These are phyloP conservation scores for Sylvietta virens DNA, from an alignment of 2,113 vertebrate genomes.

Conservation along the genomic window DNA sequence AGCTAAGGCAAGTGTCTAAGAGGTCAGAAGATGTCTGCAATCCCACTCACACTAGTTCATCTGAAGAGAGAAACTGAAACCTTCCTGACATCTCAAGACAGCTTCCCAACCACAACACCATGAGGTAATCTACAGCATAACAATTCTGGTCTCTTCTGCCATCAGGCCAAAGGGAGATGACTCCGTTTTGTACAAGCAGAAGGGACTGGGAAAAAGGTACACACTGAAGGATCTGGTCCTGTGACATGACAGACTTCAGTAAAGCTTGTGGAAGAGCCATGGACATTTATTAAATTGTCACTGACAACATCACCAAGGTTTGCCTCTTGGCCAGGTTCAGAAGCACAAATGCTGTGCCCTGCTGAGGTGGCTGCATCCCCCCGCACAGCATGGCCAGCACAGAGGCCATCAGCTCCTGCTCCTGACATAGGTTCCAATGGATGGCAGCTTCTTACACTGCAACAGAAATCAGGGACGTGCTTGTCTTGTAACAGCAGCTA, in stretches of 20 bases:
- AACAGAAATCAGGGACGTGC: neutral
- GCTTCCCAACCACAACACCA: neutral
- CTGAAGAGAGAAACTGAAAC: neutral
- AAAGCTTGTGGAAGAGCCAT: neutral
- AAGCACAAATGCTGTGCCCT: neutral
- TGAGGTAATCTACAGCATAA: neutral
- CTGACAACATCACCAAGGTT: neutral
- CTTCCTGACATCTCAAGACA: neutral
- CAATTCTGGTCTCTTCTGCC: neutral
- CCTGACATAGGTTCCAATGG: accelerated
- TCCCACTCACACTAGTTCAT: accelerated
- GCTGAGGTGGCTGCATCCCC: accelerated
- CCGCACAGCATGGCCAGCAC: accelerated
- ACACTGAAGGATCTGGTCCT: neutral
- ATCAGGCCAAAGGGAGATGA: neutral
- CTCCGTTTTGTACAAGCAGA: neutral
- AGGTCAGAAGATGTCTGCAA: neutral
- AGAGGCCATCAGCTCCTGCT: neutral
- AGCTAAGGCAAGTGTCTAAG: neutral
- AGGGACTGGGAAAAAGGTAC: neutral
- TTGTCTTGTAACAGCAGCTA: neutral
- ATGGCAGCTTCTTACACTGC: neutral
- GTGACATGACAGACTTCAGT: neutral
- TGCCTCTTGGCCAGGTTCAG: neutral
- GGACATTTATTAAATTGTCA: neutral